Conservation (phyloP, 1,140 invertebrate genomes). For the Eulimnadia texana region DNA sequence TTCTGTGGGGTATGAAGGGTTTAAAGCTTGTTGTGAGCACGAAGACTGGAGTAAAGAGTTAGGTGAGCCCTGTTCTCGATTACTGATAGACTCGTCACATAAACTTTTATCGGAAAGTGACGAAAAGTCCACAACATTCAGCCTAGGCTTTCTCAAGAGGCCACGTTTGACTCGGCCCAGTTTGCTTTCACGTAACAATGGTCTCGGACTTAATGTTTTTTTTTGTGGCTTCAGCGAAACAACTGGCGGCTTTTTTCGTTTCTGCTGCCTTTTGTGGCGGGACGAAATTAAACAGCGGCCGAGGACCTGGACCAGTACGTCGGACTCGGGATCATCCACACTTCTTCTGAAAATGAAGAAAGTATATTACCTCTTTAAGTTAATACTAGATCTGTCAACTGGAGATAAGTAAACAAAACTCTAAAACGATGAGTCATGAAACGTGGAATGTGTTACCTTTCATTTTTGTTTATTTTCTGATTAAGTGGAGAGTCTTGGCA, state of each 20-base stretch:
- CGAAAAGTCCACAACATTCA: neutral
- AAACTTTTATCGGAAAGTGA: neutral
- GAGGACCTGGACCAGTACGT: neutral
- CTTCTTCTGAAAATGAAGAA: neutral
- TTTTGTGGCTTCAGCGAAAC: neutral
- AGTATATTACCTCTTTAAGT: too few species aligned
- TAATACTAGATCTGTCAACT: too few species aligned
- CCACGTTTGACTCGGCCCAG: neutral
- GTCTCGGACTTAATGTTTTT: neutral
- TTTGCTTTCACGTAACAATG: neutral
- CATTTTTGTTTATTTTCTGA: too few species aligned
- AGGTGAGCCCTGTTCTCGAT: neutral
- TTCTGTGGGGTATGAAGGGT: constrained; percentile 38
- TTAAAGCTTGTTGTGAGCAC: constrained; percentile 16
- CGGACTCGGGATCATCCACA: neutral
- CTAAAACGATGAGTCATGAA: too few species aligned
- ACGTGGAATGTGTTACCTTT: too few species aligned
- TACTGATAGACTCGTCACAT: neutral
- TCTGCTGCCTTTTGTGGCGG: neutral
- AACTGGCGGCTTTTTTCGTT: neutral
- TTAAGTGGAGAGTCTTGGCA: too few species aligned
- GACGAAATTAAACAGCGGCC: neutral
- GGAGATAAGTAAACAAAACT: too few species aligned
- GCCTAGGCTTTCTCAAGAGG: constrained; percentile 1
- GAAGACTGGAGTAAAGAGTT: neutral